Base-by-base conservation (phyloP, 2,888 invertebrate species). In the Nipponacmea schrenckii region DNA sequence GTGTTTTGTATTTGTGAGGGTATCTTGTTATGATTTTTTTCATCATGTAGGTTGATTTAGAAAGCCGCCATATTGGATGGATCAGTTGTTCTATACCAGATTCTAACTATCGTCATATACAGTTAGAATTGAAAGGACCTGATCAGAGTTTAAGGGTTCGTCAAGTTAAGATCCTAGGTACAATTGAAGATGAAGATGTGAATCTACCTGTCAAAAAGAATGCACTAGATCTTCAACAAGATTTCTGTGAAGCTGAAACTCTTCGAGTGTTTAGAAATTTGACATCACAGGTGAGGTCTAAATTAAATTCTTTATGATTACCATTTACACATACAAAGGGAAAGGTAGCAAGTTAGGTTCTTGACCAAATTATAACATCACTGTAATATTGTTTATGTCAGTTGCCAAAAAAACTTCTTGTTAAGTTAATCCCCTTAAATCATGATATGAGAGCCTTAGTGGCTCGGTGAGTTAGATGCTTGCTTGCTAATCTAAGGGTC, bases 221-320 rank as follows among this genome's bases (percentile, higher is more conserved):
- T 76, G 77, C 90, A 69, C 78, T 90, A 46, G 92, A 92, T 44
- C 93, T 96, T 24, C 94, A 97, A 78, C 96, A 96, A 85, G 92
- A 93, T 74, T 94, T 95, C 84, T 95, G 96, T 81, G 97, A 97
- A 89, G 92, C 93, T 0, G 97, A 97, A 90, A 97, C 97, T 0
- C 90, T 98, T 62, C 91, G 95, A 77, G 97, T 98, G 0, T 98
- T 98, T 89, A 91, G 97, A 17, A 91, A 97, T 10, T 94, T 98
- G 50, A 97, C 97, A 0, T 94, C 95, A 64, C 95, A 96, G 92
- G 95, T 94, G 87, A 78, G 77, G 50, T 17, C n/a, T 17, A 12
- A 26, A 31, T 27, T n/a, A n/a, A n/a, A n/a, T n/a, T n/a, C n/a
- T n/a, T n/a, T n/a, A n/a, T n/a, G n/a, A n/a, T n/a, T n/a, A n/a